Evolutionary conservation across 2,113 vertebrate species (phyloP), one percentile per base, ranked within the genome.

Genomic region (Tyrannus savana): DNA sequence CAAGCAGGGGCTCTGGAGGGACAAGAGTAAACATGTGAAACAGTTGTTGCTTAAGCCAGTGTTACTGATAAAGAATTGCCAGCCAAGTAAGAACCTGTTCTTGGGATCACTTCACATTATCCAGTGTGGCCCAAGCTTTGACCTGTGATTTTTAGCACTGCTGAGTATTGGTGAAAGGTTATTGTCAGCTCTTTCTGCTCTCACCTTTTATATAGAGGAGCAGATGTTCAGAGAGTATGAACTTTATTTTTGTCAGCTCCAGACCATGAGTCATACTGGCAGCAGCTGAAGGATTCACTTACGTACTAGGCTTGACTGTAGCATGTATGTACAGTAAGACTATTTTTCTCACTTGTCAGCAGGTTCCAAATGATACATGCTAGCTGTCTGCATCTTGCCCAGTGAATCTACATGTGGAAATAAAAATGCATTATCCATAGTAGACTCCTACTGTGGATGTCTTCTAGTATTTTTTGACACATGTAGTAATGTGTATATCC

Each of bases 101-200:
- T 74, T 14, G 47, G 73, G 35, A 89, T 93, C 64, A 55, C 55
- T 66, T 89, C 25, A 8, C 39, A 16, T 64, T 68, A 67, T 55
- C 12, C 27, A 33, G 4, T 37, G 50, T 69, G 68, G 46, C 37
- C 55, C 59, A 59, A 81, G 72, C 63, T 92, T 91, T 92, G 73
- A 42, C 87, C 31, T 84, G 33, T 53, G 42, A 31, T 89, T 95
- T 92, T 74, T 67, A 84, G 17, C 68, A 24, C 59, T 84, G 76
- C 55, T 67, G 35, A 66, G n/a, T 53, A 39, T 84, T 68, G 59
- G 1, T 71, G 73, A 80, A 94, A 84, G 33, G 23, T 42, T 71
- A 0, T 12, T 80, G 59, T 81, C 59, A 91, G 89, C 73, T 90
- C 55, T 92, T 90, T 92, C 42, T 58, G 25, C 17, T 42, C 55